A percentile compares a stretch with the other conserved stretches of the same genome.
phyloP scores from a whole-genome alignment of 2,888 invertebrate genomes.

The Empis stercorea region DNA sequence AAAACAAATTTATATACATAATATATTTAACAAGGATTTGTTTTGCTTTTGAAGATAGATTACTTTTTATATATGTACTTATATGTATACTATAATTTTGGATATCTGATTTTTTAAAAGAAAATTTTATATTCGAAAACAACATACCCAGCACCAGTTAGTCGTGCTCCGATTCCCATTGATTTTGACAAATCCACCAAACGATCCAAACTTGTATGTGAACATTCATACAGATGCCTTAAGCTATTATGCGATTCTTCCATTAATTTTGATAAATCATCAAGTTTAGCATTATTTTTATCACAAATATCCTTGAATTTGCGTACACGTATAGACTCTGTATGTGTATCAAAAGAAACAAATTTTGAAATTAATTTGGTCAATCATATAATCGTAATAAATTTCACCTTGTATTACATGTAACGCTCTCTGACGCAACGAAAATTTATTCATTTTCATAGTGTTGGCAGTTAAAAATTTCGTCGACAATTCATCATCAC shows the following conservation, averaged over 20 bases:
- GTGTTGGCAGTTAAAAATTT: slow-evolving; percentile 54
- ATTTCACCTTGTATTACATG: slow-evolving; percentile 71
- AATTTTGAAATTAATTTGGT: background rate
- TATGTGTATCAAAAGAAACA: slow-evolving; percentile 24
- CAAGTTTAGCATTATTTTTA: slow-evolving; percentile 33
- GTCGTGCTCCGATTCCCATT: slow-evolving; percentile 61
- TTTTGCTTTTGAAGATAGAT: no score
- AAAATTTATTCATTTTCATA: slow-evolving; percentile 48
- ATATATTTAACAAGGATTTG: no score
- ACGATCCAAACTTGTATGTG: slow-evolving; percentile 73
- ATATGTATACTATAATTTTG: no score
- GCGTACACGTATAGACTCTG: slow-evolving; percentile 76
- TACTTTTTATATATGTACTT: no score
- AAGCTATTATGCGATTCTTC: slow-evolving; percentile 78
- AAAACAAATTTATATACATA: no score
- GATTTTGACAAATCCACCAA: slow-evolving; percentile 63
- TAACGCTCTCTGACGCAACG: slow-evolving; percentile 70
- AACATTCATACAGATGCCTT: slow-evolving; percentile 79
- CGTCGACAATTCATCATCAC: slow-evolving; percentile 46
- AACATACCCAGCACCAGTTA: slow-evolving; percentile 82
- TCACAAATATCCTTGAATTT: slow-evolving; percentile 57
- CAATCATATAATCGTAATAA: no score
- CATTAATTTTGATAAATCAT: slow-evolving; percentile 69
- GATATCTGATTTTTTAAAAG: no score
- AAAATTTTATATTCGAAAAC: no score